Evolutionary conservation across 2,888 invertebrate genomes (phyloP).

Genomic region (Hydropsyche betteni): DNA sequence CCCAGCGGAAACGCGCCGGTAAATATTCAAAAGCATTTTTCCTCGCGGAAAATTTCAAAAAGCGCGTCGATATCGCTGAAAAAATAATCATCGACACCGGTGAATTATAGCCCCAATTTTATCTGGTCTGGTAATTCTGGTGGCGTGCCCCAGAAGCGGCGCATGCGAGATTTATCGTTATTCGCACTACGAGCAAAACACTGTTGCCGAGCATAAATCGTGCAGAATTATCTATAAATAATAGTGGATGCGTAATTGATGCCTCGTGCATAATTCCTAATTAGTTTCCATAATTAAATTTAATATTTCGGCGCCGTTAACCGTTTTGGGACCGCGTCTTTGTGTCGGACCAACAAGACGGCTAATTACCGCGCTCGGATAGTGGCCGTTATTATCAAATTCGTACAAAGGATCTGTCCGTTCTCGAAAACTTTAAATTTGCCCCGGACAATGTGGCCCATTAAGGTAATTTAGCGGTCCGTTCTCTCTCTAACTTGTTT

Average conservation of each 20-base stretch:
- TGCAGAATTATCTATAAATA: background rate
- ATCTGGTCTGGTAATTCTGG: background rate
- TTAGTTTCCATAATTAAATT: constrained; percentile 26
- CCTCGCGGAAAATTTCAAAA: background rate
- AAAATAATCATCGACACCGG: background rate
- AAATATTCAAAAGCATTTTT: background rate
- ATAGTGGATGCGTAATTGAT: background rate
- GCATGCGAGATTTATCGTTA: constrained; percentile 4
- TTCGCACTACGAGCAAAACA: background rate
- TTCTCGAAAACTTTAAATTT: too few relatives aligned
- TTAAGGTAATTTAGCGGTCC: too few relatives aligned
- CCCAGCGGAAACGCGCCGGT: background rate
- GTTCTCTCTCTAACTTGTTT: too few relatives aligned
- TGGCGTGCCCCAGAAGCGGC: background rate
- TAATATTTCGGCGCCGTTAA: constrained; percentile 1
- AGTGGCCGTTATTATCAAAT: too few relatives aligned
- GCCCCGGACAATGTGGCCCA: too few relatives aligned
- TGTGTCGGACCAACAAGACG: background rate
- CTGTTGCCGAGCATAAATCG: background rate
- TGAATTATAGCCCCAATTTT: background rate
- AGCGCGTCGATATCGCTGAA: background rate
- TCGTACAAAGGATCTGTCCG: too few relatives aligned
- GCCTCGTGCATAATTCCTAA: constrained; percentile 1
- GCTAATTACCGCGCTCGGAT: background rate
- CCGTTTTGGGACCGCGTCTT: constrained; percentile 6